phyloP scores from a whole-genome alignment of 2,113 vertebrate genomes.

The Plecturocebus donacophilus region DNA sequence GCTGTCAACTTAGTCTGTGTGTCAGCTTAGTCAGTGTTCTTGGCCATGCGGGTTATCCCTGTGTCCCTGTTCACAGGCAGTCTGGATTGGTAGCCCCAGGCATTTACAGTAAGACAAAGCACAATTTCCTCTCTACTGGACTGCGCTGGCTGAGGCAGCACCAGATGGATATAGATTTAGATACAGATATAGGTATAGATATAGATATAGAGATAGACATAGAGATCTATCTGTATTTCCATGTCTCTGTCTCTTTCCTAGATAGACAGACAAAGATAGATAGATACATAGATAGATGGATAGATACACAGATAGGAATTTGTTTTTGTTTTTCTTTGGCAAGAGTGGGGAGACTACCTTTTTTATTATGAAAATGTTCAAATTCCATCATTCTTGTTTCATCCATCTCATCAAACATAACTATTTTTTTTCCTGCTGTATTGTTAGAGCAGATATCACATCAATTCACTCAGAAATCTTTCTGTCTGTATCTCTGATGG shows the following conservation, averaged over 20 bases:
- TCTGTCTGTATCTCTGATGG: background rate
- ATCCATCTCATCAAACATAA: background rate
- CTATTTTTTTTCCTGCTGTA: background rate
- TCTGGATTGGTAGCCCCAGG: background rate
- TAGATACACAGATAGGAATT: too few relatives aligned
- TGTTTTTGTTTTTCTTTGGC: background rate
- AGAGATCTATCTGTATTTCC: background rate
- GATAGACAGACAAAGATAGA: too few relatives aligned
- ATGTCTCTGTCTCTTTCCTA: background rate
- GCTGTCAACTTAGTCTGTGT: background rate
- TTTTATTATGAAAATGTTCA: background rate
- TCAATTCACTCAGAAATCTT: background rate
- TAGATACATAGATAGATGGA: too few relatives aligned
- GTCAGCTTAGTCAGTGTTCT: background rate
- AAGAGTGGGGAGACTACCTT: background rate
- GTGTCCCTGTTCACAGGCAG: background rate
- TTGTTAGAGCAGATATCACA: slow-evolving; percentile 10
- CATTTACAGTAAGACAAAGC: background rate
- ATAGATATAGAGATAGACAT: background rate
- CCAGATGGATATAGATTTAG: background rate
- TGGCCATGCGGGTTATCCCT: background rate
- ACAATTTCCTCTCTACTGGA: background rate
- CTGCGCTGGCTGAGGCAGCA: background rate
- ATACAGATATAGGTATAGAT: too few relatives aligned
- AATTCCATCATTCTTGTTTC: background rate